Evolutionary conservation across 2,113 vertebrate genomes (phyloP), one percentile per base, ranked within the genome.

Genomic region (Varanus komodoensis): DNA sequence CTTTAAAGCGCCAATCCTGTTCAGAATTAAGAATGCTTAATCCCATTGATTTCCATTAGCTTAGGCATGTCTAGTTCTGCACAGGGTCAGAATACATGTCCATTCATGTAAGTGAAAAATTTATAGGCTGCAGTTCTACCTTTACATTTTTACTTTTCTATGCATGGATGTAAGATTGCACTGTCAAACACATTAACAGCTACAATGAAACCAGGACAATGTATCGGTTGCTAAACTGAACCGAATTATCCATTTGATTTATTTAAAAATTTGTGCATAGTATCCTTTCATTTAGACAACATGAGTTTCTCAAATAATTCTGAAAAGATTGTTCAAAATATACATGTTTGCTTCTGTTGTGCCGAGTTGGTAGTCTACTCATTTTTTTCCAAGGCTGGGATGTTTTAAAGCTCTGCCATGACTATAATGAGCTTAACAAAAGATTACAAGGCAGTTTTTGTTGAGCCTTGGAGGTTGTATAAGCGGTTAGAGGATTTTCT

Each of bases 401-500:
- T 87, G 87, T 95, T 86, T 89, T 88, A 93, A 84, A 87, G 91
- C 82, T 96, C 83, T 94, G 73, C 90, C 2, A 77, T 92, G 92
- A 87, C 82, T 89, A 89, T 82, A 91, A 92, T 84, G 82, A 94
- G 85, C 48, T 90, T 5, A 95, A 95, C 93, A 92, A 93, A 96
- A 96, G 82, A 95, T 96, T 95, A 95, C 94, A 95, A 94, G 80
- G 89, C 64, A 73, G 64, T 34, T 81, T 95, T 95, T 34, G 1
- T 75, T 95, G 95, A 93, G 91, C 91, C 94, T 96, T 95, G 92
- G 92, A 95, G 95, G 84, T 93, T 95, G 93, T 93, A 92, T 86
- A 96, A 96, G 94, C 93, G 96, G 80, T 85, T 81, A 81, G 73
- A 89, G 95, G 92, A 93, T 95, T 95, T 97, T 96, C 93, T 93